These are phyloP conservation scores for Pseudopipra pipra DNA, from an alignment of 2,113 vertebrate genomes.

Conservation along the genomic window DNA sequence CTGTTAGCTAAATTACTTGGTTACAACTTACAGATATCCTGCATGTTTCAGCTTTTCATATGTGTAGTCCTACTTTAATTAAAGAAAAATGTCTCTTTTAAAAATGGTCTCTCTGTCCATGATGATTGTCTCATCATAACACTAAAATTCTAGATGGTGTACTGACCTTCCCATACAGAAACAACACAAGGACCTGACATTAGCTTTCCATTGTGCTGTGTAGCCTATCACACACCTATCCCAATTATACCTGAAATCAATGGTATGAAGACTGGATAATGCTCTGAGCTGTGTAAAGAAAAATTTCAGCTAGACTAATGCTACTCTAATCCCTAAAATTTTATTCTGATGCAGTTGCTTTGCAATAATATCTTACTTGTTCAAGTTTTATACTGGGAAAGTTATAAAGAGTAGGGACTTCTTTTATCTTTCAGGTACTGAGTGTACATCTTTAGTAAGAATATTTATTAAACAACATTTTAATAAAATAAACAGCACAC, in stretches of 20 bases:
- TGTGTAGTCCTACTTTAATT: neutral
- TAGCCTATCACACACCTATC: neutral
- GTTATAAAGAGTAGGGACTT: neutral
- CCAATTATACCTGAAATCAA: neutral
- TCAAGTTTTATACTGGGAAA: neutral
- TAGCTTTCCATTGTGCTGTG: rapidly evolving
- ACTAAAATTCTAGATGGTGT: neutral
- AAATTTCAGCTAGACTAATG: neutral
- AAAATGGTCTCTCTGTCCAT: neutral
- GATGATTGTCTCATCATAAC: neutral
- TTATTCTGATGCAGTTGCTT: neutral
- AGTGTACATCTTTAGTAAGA: neutral
- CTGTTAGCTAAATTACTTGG: neutral
- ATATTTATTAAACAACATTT: neutral
- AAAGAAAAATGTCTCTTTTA: neutral
- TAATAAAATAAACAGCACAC: neutral
- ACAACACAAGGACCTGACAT: neutral
- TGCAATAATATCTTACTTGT: neutral
- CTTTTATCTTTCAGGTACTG: neutral
- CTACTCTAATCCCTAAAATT: neutral
- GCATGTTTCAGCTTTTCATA: neutral
- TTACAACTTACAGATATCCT: neutral
- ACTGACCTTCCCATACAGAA: neutral
- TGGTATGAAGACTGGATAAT: neutral
- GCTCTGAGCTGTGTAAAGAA: neutral